Conservation (phyloP, 2,888 invertebrate species). For the Hylaea fasciaria region DNA sequence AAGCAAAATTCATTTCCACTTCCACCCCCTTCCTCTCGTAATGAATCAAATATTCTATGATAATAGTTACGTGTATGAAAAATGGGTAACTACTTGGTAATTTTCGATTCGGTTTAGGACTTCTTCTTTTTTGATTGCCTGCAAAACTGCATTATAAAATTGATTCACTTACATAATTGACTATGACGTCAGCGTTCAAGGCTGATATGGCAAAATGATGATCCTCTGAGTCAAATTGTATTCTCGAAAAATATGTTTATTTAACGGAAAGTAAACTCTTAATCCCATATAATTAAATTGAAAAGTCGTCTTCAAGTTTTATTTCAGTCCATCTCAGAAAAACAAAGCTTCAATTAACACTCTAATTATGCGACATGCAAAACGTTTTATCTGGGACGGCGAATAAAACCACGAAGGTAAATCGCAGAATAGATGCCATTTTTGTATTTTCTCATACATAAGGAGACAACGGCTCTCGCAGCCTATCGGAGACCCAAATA, state of each 20-base stretch:
- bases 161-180: background rate
- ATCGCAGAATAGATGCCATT: background rate
- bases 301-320: slow-evolving; percentile 22
- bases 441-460: too few relatives aligned
- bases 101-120: too few relatives aligned
- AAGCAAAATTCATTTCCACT: too few relatives aligned
- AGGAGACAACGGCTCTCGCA: too few relatives aligned
- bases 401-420: slow-evolving; percentile 19
- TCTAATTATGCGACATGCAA: slow-evolving; percentile 31
- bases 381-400: slow-evolving; percentile 31
- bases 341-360: slow-evolving; percentile 27
- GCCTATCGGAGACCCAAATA: too few relatives aligned
- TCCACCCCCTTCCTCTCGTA: too few relatives aligned
- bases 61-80: too few relatives aligned
- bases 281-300: slow-evolving; percentile 16
- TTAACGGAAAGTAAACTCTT: slow-evolving; percentile 4
- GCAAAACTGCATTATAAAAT: too few relatives aligned
- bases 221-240: background rate
- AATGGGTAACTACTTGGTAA: too few relatives aligned
- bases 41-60: too few relatives aligned
- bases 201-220: background rate
- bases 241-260: background rate
- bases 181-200: background rate
- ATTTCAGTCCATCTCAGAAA: slow-evolving; percentile 21
- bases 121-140: too few relatives aligned